phyloP scores from a whole-genome alignment of 2,797 vertebrate species.

The Hipposideros larvatus region DNA sequence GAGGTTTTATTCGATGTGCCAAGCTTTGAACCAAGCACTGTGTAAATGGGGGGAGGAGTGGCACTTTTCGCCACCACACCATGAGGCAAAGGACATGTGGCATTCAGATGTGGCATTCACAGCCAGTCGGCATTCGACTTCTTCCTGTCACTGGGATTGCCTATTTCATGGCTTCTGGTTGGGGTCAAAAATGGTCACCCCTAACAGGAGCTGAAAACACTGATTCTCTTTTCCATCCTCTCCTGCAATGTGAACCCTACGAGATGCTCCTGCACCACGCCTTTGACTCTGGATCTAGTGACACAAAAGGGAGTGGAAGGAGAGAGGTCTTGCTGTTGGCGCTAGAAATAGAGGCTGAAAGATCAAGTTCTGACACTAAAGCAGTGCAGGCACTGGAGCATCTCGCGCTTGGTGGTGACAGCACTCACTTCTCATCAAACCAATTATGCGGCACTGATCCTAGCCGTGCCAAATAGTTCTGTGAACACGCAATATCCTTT shows the following conservation, averaged over 20 bases:
- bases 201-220: neutral
- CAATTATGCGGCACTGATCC: neutral
- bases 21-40: neutral
- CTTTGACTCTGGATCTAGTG: neutral
- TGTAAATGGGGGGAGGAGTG: neutral
- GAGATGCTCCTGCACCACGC: neutral
- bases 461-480: neutral
- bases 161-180: neutral
- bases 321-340: neutral
- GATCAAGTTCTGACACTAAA: neutral
- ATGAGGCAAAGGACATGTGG: neutral
- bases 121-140: neutral
- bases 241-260: neutral
- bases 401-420: neutral
- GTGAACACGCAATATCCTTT: constrained; percentile 12
- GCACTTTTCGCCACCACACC: neutral
- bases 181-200: neutral
- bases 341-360: neutral
- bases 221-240: neutral
- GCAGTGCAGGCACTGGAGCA: neutral
- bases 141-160: neutral
- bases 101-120: neutral
- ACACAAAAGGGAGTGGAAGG: neutral
- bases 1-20: neutral
- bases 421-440: neutral